phyloP scores from a whole-genome alignment of 1,140 invertebrate species.

The Pentalonia nigronervosa region DNA sequence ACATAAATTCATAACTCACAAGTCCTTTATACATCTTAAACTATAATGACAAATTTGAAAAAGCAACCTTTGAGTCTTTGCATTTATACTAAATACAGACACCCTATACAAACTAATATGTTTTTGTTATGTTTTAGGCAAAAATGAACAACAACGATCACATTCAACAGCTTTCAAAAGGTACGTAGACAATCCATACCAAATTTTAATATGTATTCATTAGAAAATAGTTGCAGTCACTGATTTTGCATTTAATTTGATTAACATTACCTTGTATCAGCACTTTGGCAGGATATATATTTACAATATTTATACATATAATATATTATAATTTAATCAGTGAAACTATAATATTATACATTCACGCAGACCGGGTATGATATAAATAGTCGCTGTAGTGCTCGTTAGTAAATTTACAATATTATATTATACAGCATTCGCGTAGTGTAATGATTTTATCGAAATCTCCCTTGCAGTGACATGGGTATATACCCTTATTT shows the following conservation, averaged over 20 bases:
- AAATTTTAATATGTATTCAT: not conserved
- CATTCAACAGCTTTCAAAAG: constrained; percentile 63
- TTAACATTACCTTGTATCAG: not conserved
- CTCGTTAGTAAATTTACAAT: not conserved
- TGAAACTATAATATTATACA: not conserved
- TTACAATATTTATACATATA: not conserved
- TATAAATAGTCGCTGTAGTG: not conserved
- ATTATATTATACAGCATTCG: not conserved
- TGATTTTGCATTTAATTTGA: not conserved
- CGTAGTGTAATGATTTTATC: not conserved
- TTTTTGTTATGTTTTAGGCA: constrained; percentile 67
- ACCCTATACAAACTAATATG: not conserved
- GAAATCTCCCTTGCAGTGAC: not conserved
- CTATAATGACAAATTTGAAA: not conserved
- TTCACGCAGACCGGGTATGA: not conserved
- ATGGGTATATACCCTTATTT: constrained; percentile 9
- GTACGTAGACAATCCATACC: not conserved
- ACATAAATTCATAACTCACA: not conserved
- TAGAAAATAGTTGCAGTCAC: not conserved
- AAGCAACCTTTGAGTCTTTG: not conserved
- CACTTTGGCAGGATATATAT: not conserved
- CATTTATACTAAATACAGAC: not conserved
- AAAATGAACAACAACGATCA: constrained; percentile 66
- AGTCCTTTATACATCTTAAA: not conserved
- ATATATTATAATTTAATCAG: not conserved